phyloP scores from a whole-genome alignment of 2,888 invertebrate genomes.

The Disparrhopalites patrizii region DNA sequence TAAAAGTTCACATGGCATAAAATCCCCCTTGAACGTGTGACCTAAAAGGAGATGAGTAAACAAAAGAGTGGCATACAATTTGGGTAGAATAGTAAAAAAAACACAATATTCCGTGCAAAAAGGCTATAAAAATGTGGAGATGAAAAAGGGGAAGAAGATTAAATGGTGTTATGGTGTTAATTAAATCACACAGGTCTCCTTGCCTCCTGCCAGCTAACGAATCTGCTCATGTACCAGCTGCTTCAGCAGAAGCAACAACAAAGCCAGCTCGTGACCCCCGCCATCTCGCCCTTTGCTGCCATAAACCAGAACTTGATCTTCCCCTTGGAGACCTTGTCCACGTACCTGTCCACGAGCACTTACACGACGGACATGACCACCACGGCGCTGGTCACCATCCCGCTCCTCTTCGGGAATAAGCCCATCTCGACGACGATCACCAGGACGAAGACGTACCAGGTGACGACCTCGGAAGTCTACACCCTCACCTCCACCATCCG shows the following conservation, averaged over 20 bases:
- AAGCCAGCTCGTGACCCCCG: slow-evolving; percentile 33
- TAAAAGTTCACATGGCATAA: too few species aligned
- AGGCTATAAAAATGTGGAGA: too few species aligned
- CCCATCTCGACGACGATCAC: slow-evolving; percentile 31
- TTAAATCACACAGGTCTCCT: slow-evolving; percentile 46
- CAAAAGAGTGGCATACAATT: too few species aligned
- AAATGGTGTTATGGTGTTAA: too few species aligned
- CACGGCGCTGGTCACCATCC: slow-evolving; percentile 43
- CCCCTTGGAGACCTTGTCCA: slow-evolving; percentile 35
- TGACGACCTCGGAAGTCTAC: slow-evolving; percentile 26
- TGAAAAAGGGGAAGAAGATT: too few species aligned
- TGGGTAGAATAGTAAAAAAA: too few species aligned
- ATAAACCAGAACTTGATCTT: slow-evolving; percentile 41
- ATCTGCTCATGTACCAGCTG: slow-evolving; percentile 47
- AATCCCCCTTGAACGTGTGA: too few species aligned
- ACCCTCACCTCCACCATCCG: slow-evolving; percentile 29
- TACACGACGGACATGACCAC: slow-evolving; percentile 43
- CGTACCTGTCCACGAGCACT: slow-evolving; percentile 44
- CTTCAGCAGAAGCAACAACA: slow-evolving; percentile 42
- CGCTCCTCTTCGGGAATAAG: slow-evolving; percentile 44
- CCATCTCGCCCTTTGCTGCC: slow-evolving; percentile 6
- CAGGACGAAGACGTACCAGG: slow-evolving; percentile 24
- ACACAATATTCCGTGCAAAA: too few species aligned
- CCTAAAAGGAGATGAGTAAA: too few species aligned
- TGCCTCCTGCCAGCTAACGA: slow-evolving; percentile 48